These are phyloP conservation scores for Parthenolecanium corni DNA, from an alignment of 2,888 invertebrate species.

Conservation along the genomic window DNA sequence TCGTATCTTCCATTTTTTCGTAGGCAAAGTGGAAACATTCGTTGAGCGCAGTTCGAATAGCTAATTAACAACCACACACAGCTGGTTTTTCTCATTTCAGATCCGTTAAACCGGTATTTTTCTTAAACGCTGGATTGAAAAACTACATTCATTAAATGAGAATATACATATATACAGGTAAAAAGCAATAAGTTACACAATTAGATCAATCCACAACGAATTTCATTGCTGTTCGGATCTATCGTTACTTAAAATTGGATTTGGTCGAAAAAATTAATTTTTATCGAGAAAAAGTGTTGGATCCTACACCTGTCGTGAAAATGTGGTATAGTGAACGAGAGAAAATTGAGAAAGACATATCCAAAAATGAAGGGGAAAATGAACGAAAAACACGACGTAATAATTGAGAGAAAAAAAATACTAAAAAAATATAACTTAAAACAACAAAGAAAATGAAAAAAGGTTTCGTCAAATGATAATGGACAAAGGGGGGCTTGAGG, in stretches of 20 bases:
- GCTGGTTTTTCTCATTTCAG: too few species aligned
- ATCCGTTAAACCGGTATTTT: too few species aligned
- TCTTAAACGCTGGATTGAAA: too few species aligned
- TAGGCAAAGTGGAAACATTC: too few species aligned
- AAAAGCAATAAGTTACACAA: not conserved
- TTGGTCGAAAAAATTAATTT: too few species aligned
- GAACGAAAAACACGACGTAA: conserved; percentile 18
- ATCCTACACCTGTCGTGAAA: too few species aligned
- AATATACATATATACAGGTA: not conserved
- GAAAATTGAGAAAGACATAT: not conserved
- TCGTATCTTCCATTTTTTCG: too few species aligned
- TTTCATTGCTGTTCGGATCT: conserved; percentile 1
- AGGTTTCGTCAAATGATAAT: conserved; percentile 11
- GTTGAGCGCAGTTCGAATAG: too few species aligned
- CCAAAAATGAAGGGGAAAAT: too few species aligned
- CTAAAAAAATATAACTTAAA: not conserved
- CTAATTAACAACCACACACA: too few species aligned
- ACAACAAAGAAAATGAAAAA: conserved; percentile 19
- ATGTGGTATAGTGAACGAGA: not conserved
- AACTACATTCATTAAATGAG: too few species aligned
- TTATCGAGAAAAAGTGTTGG: too few species aligned
- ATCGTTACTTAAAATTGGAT: not conserved
- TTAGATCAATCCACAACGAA: not conserved
- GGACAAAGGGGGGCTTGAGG: not conserved
- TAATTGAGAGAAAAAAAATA: not conserved